Evolutionary conservation across 2,113 vertebrate species (phyloP).

Genomic region (Sturnira hondurensis): DNA sequence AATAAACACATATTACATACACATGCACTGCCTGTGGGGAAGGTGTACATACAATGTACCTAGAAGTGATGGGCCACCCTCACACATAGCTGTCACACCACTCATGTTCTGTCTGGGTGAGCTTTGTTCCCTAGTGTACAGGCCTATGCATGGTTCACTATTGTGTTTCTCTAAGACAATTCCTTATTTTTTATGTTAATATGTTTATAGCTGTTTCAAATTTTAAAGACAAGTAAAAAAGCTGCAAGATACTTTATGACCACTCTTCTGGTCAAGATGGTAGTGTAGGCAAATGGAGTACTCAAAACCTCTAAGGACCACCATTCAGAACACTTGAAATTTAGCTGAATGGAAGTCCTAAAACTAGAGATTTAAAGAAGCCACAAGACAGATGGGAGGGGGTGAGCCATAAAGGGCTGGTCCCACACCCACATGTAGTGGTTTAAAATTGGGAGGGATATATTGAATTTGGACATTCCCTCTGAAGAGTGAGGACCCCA

Average conservation of each 20-base stretch:
- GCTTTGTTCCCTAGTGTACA: not conserved
- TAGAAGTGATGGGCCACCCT: not conserved
- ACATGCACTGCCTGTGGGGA: not conserved
- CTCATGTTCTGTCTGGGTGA: not conserved
- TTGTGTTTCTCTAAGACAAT: not conserved
- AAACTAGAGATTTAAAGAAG: not conserved
- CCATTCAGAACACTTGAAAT: not conserved
- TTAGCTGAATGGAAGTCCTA: not conserved
- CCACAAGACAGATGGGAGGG: not conserved
- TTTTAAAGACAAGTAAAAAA: constrained; percentile 30
- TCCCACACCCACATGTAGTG: not conserved
- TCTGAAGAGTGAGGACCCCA: not conserved
- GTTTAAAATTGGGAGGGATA: not conserved
- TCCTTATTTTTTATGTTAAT: not conserved
- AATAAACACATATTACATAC: not conserved
- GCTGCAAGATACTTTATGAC: not conserved
- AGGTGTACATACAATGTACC: not conserved
- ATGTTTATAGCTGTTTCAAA: not conserved
- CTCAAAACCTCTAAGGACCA: not conserved
- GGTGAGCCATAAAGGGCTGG: not conserved
- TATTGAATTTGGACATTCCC: not conserved
- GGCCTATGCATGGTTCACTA: not conserved
- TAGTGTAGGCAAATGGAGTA: not conserved
- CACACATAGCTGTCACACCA: not conserved
- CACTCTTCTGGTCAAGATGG: not conserved